phyloP scores from a whole-genome alignment of 2,113 vertebrate genomes.

The Tragelaphus buxtoni region DNA sequence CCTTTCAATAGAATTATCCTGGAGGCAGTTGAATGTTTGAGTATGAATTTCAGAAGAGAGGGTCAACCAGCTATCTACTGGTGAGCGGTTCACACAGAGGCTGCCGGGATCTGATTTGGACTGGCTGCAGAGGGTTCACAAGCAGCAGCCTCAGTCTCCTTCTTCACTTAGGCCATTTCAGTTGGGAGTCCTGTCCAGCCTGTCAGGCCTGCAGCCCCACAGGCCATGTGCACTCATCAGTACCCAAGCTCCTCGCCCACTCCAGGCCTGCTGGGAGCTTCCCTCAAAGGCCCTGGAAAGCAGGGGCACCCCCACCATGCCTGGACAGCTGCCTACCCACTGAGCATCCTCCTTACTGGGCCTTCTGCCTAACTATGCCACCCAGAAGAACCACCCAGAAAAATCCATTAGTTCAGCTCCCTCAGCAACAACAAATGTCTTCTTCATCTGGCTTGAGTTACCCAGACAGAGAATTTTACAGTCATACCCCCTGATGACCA shows the following conservation, averaged over 20 bases:
- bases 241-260: background rate
- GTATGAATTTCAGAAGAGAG: background rate
- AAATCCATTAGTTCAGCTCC: constrained; percentile 64
- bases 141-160: background rate
- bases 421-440: background rate
- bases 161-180: background rate
- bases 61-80: background rate
- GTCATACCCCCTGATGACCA: background rate
- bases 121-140: background rate
- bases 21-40: background rate
- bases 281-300: background rate
- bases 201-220: background rate
- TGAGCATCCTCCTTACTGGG: background rate
- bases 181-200: no score
- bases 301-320: accelerated
- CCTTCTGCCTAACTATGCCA: constrained; percentile 48
- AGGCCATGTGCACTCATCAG: background rate
- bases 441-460: constrained; percentile 75
- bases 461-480: constrained; percentile 1
- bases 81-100: no score
- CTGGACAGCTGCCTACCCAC: background rate
- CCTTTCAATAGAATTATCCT: background rate
- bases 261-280: background rate
- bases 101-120: background rate
- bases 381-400: constrained; percentile 64